phyloP scores from a whole-genome alignment of 2,888 invertebrate genomes.

The Nephrotoma appendiculata region DNA sequence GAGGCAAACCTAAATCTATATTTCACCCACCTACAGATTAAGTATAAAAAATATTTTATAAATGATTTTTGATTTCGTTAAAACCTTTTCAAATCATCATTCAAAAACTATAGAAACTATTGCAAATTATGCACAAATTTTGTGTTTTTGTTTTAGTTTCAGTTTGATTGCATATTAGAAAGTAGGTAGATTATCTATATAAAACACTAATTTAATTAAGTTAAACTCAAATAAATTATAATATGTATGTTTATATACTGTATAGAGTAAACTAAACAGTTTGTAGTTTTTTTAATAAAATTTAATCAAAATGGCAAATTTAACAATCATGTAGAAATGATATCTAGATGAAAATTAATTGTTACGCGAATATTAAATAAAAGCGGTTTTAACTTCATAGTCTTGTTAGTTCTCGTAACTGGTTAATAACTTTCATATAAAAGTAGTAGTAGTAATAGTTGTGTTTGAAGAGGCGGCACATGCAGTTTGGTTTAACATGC shows the following conservation, averaged over 20 bases:
- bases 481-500: neutral
- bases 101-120: neutral
- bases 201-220: neutral
- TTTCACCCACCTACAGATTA: neutral
- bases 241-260: neutral
- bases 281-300: neutral
- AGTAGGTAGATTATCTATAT: neutral
- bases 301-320: neutral
- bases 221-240: neutral
- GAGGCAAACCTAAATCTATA: neutral
- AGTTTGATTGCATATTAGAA: neutral
- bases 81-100: neutral
- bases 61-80: neutral
- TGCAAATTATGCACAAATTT: neutral
- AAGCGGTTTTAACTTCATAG: neutral
- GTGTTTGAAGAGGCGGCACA: neutral
- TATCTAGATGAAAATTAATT: neutral
- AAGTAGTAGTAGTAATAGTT: neutral
- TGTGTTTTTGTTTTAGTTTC: neutral
- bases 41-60: neutral
- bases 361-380: neutral
- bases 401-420: neutral
- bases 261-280: neutral
- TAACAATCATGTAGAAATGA: neutral
- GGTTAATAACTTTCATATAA: neutral